phyloP scores from a whole-genome alignment of 2,797 vertebrate species.

The Poeciliopsis presidionis region DNA sequence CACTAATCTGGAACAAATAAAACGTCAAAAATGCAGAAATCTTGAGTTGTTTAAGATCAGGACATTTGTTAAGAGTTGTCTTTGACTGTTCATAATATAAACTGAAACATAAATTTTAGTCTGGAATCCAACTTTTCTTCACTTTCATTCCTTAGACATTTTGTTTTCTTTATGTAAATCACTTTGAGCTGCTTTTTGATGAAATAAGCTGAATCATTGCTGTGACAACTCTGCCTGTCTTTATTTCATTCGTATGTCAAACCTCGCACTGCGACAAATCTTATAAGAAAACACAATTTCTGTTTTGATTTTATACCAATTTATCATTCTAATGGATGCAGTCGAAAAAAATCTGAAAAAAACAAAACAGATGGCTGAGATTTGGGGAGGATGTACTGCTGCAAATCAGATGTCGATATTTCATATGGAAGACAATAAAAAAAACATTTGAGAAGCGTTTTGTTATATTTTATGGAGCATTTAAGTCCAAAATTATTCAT shows the following conservation, averaged over 20 bases:
- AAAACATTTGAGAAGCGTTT: background rate
- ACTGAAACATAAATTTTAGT: background rate
- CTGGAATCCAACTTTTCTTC: background rate
- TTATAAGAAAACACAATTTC: background rate
- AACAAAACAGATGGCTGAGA: background rate
- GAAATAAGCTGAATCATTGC: background rate
- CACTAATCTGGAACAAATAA: background rate
- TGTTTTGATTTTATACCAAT: background rate
- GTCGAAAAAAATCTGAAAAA: background rate
- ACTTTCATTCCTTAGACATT: background rate
- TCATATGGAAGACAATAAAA: background rate
- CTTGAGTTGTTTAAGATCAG: background rate
- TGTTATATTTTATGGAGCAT: background rate
- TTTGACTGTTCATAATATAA: background rate
- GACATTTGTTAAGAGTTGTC: background rate
- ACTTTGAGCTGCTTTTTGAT: background rate
- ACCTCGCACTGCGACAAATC: background rate
- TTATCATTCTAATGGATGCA: background rate
- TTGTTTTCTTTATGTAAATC: background rate
- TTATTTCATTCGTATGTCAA: background rate
- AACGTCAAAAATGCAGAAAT: background rate
- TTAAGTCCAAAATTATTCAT: background rate
- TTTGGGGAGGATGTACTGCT: background rate
- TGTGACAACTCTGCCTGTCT: background rate
- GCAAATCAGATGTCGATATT: background rate